Evolutionary conservation across 1,140 invertebrate genomes (phyloP).

Genomic region (Nylanderia fulva): DNA sequence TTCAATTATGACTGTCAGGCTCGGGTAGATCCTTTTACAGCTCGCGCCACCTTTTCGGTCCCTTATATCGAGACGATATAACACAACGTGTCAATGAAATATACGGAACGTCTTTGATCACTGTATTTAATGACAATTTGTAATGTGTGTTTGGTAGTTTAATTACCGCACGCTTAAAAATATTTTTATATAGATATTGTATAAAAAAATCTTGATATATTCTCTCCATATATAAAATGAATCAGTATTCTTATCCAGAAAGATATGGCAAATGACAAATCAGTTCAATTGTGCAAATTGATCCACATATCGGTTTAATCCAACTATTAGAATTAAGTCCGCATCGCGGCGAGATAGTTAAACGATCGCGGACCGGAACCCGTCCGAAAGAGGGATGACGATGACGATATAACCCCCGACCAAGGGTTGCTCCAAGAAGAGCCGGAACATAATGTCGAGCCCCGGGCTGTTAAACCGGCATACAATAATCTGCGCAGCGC

Average conservation of each 20-base stretch:
- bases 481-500: constrained; percentile 84
- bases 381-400: constrained; percentile 64
- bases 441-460: constrained; percentile 82
- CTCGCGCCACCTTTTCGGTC: background rate
- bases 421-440: constrained; percentile 72
- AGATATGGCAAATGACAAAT: background rate
- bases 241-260: background rate
- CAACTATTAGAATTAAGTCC: constrained; percentile 63
- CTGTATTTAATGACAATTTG: background rate
- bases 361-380: constrained; percentile 55
- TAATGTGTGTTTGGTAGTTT: background rate
- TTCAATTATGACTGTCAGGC: constrained; percentile 74
- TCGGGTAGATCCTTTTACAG: constrained; percentile 32
- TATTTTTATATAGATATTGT: background rate
- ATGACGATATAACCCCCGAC: constrained; percentile 57
- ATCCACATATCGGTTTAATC: constrained; percentile 47
- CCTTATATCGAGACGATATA: constrained; percentile 15
- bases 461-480: constrained; percentile 82
- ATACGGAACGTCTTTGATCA: background rate
- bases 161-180: background rate
- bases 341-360: constrained; percentile 24
- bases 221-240: background rate
- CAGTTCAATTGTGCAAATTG: background rate
- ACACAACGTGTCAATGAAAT: background rate
- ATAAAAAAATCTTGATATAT: background rate